Evolutionary conservation across 2,113 vertebrate species (phyloP), one percentile per base, ranked within the genome.

Genomic region (Misgurnus mizolepis): DNA sequence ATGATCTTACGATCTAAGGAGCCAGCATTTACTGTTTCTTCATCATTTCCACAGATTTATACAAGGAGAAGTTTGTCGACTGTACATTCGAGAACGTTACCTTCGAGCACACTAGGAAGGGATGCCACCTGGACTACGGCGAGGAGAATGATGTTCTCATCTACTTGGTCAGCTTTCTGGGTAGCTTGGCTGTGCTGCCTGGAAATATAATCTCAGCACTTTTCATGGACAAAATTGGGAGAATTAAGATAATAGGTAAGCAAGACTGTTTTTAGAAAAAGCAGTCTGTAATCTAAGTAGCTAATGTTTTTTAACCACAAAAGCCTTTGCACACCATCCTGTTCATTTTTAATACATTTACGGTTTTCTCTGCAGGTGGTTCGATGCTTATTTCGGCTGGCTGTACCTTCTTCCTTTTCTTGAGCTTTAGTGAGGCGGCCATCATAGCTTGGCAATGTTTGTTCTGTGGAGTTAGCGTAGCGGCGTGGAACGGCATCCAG

Each of bases 391-490:
- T 96, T 67, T 98, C 96, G 0, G 95, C 96, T 0, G 94, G 95
- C 65, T 98, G 96, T 85, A 96, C 95, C 88, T 95, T 97, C 89
- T 95, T 99, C 84, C 93, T 99, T 40, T 98, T 98, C 45, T 93
- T 99, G 1, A 96, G 96, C 84, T 95, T 95, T 86, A 98, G 94
- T 0, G 94, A 98, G 81, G 94, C 96, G 0, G 95, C 95, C 0
- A 98, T 98, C 93, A 98, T 99, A 0, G 95, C 95, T 49, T 93
- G 95, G 93, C 97, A 98, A 88, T 99, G 97, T 89, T 92, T 99
- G 60, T 98, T 98, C 88, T 97, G 95, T 0, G 96, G 96, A 1
- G 94, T 95, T 87, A 98, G 96, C 80, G 98, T 94, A 0, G 96
- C 96, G 0, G 96, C 96, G 45, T 99, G 97, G 97, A 99, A 98